These are phyloP conservation scores for Craseonycteris thonglongyai DNA, from an alignment of 2,113 vertebrate genomes.

Conservation along the genomic window DNA sequence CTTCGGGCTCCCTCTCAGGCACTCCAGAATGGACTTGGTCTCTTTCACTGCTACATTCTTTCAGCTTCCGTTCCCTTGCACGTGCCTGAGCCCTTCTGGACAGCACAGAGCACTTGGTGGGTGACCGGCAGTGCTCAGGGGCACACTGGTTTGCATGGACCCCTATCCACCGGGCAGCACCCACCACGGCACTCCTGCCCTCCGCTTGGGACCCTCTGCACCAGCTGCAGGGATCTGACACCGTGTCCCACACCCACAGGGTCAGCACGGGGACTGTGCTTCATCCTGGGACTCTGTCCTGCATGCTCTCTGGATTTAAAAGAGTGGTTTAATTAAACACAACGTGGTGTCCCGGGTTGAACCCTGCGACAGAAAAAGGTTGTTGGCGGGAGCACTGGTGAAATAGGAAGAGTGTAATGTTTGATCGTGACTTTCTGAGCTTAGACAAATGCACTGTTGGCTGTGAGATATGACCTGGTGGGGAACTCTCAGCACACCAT, in stretches of 20 bases:
- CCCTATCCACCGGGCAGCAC: background rate
- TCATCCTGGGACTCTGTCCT: no score
- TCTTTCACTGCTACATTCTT: background rate
- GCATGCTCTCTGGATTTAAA: background rate
- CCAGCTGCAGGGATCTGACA: fast-evolving
- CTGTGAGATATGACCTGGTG: fast-evolving
- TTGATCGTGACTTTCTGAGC: background rate
- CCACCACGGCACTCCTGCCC: background rate
- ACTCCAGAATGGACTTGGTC: no score
- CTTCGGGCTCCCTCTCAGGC: background rate
- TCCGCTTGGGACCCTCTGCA: background rate
- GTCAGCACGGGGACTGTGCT: background rate
- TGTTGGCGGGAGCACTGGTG: no score
- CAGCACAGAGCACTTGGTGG: background rate
- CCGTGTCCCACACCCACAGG: no score
- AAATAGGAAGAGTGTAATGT: no score
- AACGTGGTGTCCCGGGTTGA: fast-evolving
- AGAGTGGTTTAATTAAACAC: background rate
- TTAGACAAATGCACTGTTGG: fast-evolving
- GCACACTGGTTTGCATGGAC: background rate
- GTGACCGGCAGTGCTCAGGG: fast-evolving
- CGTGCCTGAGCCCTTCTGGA: fast-evolving
- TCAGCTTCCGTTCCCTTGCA: fast-evolving
- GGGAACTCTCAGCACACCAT: background rate
- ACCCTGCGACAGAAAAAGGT: background rate